Percentiles rank a stretch among this genome's conserved stretches.
Conservation (phyloP, 2,888 invertebrate genomes). For the Tanytarsus gracilentus region DNA sequence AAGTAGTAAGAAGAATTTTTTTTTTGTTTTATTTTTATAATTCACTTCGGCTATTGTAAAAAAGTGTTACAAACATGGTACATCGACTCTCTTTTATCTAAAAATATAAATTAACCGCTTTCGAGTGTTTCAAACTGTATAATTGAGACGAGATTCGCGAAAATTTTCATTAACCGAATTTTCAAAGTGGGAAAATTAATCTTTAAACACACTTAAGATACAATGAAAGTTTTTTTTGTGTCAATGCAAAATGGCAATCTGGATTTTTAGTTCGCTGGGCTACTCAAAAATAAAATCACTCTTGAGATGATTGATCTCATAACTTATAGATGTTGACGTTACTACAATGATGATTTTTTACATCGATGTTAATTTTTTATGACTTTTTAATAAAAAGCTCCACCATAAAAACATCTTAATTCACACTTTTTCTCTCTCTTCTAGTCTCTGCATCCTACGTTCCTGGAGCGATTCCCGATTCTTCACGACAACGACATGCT, state of each 20-base stretch:
- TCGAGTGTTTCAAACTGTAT: slow-evolving; percentile 18
- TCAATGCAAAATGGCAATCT: too few relatives aligned
- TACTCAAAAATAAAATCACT: neutral
- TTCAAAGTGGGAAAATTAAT: too few relatives aligned
- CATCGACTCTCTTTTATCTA: slow-evolving; percentile 5
- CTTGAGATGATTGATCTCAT: neutral
- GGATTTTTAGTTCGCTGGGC: too few relatives aligned
- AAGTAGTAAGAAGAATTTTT: neutral
- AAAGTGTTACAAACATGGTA: slow-evolving; percentile 9
- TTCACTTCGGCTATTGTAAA: neutral
- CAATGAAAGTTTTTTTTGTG: too few relatives aligned
- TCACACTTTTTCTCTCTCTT: slow-evolving; percentile 3
- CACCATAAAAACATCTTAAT: too few relatives aligned
- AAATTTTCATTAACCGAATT: too few relatives aligned
- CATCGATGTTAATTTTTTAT: too few relatives aligned
- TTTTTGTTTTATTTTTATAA: neutral
- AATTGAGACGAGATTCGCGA: too few relatives aligned
- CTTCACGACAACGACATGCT: slow-evolving; percentile 55
- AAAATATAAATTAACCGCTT: slow-evolving; percentile 21
- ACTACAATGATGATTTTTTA: too few relatives aligned
- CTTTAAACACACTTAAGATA: too few relatives aligned
- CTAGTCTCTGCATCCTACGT: slow-evolving; percentile 44
- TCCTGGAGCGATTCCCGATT: slow-evolving; percentile 41
- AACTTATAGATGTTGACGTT: too few relatives aligned
- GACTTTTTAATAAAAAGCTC: too few relatives aligned